Evolutionary conservation across 1,140 invertebrate genomes (phyloP), one percentile per base, ranked within the genome.

Genomic region (Brachionus paranguensis): DNA sequence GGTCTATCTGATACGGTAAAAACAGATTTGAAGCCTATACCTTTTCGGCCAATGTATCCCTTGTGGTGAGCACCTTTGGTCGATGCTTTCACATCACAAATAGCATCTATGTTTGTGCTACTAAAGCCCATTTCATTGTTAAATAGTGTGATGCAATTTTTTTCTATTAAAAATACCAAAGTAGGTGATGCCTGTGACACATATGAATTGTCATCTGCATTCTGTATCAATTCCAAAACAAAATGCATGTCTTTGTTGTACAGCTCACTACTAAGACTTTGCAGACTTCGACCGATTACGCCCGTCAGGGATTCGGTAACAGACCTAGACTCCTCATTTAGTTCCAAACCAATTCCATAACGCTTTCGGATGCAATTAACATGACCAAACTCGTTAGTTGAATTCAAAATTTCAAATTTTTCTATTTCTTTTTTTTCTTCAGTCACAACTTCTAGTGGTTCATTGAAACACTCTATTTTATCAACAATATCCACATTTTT

Each of bases 11-110:
- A 88, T 7, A 90, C 86, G 14, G 87, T 83, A 84, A 90, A 90
- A 53, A 90, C 89, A 0, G 89, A 90, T 84, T 90, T 90, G 86
- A 90, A 90, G 6, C 89, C 89, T 85, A 90, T 90, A 29, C 89
- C 89, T 86, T 90, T 90, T 84, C 89, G 88, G 87, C 89, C 89
- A 74, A 90, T 90, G 79, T 89, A 89, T 8, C 89, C 88, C 84
- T 86, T 87, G 79, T 87, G 88, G 85, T 89, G 88, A 85, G 88
- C 89, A 17, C 87, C 87, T 85, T 90, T 90, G 8, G 89, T 90
- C 68, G 88, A 89, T 50, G 87, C 83, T 7, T 89, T 89, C 10
- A 90, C 88, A 86, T 90, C 89, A 87, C 89, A 90, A 11, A 90
- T 84, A 10, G 89, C 89, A 70, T 87, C 81, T 27, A 90, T 87